These are phyloP conservation scores for Heterochromis multidens DNA, from an alignment of 2,113 vertebrate genomes.

Conservation along the genomic window DNA sequence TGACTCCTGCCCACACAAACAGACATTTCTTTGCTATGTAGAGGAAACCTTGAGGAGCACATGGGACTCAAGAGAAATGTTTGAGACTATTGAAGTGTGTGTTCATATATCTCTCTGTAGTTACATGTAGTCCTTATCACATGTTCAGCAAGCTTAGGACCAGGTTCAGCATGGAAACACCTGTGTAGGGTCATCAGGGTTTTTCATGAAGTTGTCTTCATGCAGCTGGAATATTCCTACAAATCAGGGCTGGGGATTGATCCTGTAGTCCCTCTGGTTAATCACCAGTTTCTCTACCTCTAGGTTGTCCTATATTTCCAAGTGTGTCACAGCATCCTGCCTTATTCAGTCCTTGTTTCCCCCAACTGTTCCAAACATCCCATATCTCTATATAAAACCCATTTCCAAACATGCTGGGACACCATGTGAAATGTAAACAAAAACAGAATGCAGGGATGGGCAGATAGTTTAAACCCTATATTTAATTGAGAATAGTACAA, in stretches of 20 bases:
- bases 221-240: not conserved
- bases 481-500: not conserved
- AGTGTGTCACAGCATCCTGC: not conserved
- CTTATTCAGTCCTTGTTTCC: not conserved
- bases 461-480: not conserved
- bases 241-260: not conserved
- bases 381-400: not conserved
- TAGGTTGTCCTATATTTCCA: not conserved
- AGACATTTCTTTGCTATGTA: not conserved
- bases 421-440: not conserved
- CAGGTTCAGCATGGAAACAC: not conserved
- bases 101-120: not conserved
- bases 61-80: not conserved
- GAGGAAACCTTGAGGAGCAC: not conserved
- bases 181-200: not conserved
- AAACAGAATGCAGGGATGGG: not conserved
- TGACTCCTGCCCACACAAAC: not conserved
- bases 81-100: not conserved
- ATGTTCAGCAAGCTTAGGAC: not conserved
- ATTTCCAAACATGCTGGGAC: not conserved
- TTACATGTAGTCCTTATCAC: not conserved
- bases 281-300: slow-evolving; percentile 3
- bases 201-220: not conserved
- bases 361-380: not conserved
- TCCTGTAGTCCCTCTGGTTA: not conserved